Evolutionary conservation across 2,797 vertebrate genomes (phyloP).

Genomic region (Schizopygopsis malacanthus): DNA sequence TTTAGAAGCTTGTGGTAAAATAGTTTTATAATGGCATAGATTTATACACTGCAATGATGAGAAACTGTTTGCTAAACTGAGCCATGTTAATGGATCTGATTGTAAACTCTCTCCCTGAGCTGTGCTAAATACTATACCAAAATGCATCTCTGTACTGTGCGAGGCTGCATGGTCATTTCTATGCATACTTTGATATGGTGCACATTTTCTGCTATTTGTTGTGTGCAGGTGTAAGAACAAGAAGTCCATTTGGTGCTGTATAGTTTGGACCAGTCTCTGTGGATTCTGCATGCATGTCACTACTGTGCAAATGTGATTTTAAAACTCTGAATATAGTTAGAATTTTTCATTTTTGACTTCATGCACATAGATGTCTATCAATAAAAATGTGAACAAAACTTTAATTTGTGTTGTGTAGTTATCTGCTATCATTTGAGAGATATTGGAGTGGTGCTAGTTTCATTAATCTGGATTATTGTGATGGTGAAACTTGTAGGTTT

Average conservation of each 20-base stretch:
- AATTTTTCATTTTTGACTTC: no score
- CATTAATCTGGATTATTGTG: not conserved
- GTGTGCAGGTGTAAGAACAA: not conserved
- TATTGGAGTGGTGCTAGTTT: not conserved
- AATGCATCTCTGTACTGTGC: not conserved
- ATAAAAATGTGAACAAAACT: not conserved
- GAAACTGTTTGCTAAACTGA: slow-evolving; percentile 36
- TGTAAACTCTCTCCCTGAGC: slow-evolving; percentile 60
- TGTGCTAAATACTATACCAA: not conserved
- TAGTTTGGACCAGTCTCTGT: not conserved
- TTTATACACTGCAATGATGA: slow-evolving; percentile 28
- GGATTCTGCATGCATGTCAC: not conserved
- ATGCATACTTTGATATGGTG: not conserved
- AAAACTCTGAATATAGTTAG: not conserved
- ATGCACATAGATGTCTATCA: not conserved
- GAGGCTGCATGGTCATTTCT: no score
- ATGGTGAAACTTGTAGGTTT: no score
- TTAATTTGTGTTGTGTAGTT: not conserved
- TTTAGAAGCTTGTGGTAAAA: not conserved
- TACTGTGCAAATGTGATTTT: not conserved
- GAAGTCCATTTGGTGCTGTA: not conserved
- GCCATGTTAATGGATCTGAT: slow-evolving; percentile 42
- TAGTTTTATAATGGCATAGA: not conserved
- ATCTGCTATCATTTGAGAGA: not conserved
- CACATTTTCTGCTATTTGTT: not conserved